Evolutionary conservation across 2,888 invertebrate species (phyloP), one percentile per base, ranked within the genome.

Genomic region (Scaptomyza caliginosa): DNA sequence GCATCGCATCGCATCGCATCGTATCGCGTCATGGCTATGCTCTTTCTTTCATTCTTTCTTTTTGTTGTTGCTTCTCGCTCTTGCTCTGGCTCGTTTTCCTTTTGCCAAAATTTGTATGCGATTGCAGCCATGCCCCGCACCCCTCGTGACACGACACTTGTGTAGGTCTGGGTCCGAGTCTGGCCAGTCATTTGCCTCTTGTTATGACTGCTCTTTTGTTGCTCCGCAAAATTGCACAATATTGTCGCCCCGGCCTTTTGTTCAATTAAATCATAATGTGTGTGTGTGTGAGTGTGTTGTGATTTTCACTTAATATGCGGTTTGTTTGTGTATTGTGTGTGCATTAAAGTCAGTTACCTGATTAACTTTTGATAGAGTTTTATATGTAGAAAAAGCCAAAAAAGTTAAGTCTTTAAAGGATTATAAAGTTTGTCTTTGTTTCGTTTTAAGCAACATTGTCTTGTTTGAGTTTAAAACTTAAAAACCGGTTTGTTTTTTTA

Each of bases 121-220:
- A 80, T 57, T 86, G 81, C 67, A 42, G 39, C 63, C 13, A 16
- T 7, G 2, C 19, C 21, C 16, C 26, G 23, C 39, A 4, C 13
- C 10, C 23, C 16, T 3, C 5, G n/a, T n/a, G n/a, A n/a, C n/a
- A n/a, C 42, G 51, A 36, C 48, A 51, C 49, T n/a, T 11, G 56
- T 56, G 50, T 50, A 32, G 74, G 52, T 64, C 60, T 74, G 76
- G 34, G 42, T 63, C 46, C 34, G 46, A 45, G 45, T 67, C 64
- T 57, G 59, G 51, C 50, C 50, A 74, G 43, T 40, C 77, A 84
- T 62, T 79, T 76, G 84, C 52, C 63, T 52, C 64, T 77, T 80
- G 85, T 81, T 77, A 46, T 74, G 79, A 65, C 78, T 81, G 78
- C 52, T 60, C 71, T 65, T 86, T 84, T 70, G 78, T 71, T 67